Evolutionary conservation across 1,140 invertebrate genomes (phyloP).

Genomic region (Drosophila guanche): DNA sequence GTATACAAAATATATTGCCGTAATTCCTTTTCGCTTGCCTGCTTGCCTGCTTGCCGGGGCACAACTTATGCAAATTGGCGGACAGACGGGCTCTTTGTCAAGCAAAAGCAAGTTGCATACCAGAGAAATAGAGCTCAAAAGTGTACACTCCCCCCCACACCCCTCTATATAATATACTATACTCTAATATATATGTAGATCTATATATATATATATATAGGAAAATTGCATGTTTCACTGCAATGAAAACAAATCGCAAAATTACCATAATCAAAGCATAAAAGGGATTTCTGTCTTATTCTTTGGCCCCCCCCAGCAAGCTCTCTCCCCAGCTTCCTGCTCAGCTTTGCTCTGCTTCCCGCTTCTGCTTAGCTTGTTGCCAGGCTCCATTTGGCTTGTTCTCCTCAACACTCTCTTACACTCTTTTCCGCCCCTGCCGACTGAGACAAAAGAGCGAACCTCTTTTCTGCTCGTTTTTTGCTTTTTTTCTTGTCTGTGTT

Average conservation of each 20-base stretch:
- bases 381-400: background rate
- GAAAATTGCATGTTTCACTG: conserved; percentile 73
- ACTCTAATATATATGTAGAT: conserved; percentile 29
- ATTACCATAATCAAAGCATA: conserved; percentile 75
- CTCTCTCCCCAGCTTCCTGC: conserved; percentile 15
- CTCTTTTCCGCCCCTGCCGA: conserved; percentile 1
- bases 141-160: conserved; percentile 28
- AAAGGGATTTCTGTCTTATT: conserved; percentile 55
- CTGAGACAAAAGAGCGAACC: conserved; percentile 37
- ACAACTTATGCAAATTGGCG: conserved; percentile 63
- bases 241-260: conserved; percentile 75
- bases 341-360: too few relatives aligned
- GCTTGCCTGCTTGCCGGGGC: conserved; percentile 31
- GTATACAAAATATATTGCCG: conserved; percentile 60
- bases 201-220: conserved; percentile 32
- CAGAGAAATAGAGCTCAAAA: conserved; percentile 38
- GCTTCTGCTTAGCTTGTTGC: conserved; percentile 6
- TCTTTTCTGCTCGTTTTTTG: conserved; percentile 9
- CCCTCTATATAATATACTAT: too few relatives aligned
- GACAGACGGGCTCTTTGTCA: conserved; percentile 51
- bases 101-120: conserved; percentile 54
- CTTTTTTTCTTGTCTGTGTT: conserved; percentile 25
- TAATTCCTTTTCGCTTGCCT: conserved; percentile 37
- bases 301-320: conserved; percentile 7
- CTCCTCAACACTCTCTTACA: too few relatives aligned